Percentiles rank a stretch among this genome's conserved stretches.
Evolutionary conservation across 2,113 vertebrate species (phyloP).

Genomic region (Patagioenas fasciata): DNA sequence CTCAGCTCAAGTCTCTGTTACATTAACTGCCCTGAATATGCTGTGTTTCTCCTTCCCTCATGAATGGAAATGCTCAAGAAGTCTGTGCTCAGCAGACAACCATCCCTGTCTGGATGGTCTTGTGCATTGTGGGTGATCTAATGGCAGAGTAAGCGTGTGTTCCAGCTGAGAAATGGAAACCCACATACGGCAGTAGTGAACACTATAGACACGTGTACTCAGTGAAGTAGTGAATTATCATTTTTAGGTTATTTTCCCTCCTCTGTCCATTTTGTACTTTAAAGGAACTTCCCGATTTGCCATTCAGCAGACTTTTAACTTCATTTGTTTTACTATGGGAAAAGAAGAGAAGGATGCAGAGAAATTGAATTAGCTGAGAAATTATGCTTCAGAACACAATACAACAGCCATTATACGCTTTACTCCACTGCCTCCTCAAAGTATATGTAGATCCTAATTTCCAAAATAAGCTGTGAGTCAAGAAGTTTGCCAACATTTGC

Average conservation of each 20-base stretch:
- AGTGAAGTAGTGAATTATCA: neutral
- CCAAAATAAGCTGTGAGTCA: conserved; percentile 43
- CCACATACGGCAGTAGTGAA: neutral
- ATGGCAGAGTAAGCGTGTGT: neutral
- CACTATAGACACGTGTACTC: neutral
- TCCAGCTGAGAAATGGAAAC: neutral
- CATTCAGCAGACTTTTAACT: neutral
- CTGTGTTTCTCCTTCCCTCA: neutral
- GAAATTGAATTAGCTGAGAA: neutral
- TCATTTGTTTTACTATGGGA: neutral
- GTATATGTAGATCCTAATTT: conserved; percentile 23
- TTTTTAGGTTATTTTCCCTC: neutral
- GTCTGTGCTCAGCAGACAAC: neutral
- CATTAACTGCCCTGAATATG: neutral
- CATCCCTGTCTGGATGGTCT: neutral
- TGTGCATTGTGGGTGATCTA: neutral
- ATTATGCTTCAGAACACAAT: neutral
- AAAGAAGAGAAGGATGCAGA: neutral
- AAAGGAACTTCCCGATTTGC: neutral
- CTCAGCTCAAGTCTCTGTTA: neutral
- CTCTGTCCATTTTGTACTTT: neutral
- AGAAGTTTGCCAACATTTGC: conserved; percentile 27
- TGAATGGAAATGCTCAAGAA: neutral
- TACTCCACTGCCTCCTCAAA: neutral
- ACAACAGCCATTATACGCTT: neutral